These are phyloP conservation scores for Ecliptopera silaceata DNA, from an alignment of 2,888 invertebrate genomes.

Conservation along the genomic window DNA sequence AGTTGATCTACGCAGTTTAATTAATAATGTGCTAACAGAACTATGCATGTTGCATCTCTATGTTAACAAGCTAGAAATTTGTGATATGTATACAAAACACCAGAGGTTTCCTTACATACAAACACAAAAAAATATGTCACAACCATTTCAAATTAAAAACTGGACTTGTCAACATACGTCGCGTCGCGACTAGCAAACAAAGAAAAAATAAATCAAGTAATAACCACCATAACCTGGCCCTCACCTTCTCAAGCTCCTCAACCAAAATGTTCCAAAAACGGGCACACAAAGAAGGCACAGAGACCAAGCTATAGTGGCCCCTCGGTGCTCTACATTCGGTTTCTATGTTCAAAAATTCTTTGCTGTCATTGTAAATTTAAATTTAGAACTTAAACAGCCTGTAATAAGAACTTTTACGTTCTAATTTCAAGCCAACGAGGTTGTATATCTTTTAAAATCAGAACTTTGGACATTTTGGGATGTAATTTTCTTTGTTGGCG, in stretches of 20 bases:
- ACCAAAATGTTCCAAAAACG: slow-evolving; percentile 43
- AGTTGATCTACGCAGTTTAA: too few species aligned
- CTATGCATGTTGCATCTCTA: too few species aligned
- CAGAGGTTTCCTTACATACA: neutral
- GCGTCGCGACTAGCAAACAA: slow-evolving; percentile 73
- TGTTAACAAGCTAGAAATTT: too few species aligned
- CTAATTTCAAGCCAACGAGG: slow-evolving; percentile 24
- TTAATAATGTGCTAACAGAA: too few species aligned
- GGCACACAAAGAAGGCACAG: slow-evolving; percentile 64
- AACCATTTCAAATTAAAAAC: slow-evolving; percentile 51
- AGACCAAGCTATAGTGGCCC: slow-evolving; percentile 50
- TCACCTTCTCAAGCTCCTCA: slow-evolving; percentile 47
- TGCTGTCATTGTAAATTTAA: slow-evolving; percentile 53
- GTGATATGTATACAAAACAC: neutral
- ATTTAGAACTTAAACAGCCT: slow-evolving; percentile 51
- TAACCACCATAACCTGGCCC: slow-evolving; percentile 47
- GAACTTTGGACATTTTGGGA: slow-evolving; percentile 36
- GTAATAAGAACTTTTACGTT: slow-evolving; percentile 39
- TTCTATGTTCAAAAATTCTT: slow-evolving; percentile 50
- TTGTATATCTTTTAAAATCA: slow-evolving; percentile 23
- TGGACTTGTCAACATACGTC: slow-evolving; percentile 71
- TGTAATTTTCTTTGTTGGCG: slow-evolving; percentile 33
- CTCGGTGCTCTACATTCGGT: slow-evolving; percentile 58
- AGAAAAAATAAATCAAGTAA: slow-evolving; percentile 77
- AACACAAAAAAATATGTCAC: slow-evolving; percentile 9